These are phyloP conservation scores for Pteruthius melanotis DNA, from an alignment of 2,113 vertebrate genomes.

Conservation along the genomic window DNA sequence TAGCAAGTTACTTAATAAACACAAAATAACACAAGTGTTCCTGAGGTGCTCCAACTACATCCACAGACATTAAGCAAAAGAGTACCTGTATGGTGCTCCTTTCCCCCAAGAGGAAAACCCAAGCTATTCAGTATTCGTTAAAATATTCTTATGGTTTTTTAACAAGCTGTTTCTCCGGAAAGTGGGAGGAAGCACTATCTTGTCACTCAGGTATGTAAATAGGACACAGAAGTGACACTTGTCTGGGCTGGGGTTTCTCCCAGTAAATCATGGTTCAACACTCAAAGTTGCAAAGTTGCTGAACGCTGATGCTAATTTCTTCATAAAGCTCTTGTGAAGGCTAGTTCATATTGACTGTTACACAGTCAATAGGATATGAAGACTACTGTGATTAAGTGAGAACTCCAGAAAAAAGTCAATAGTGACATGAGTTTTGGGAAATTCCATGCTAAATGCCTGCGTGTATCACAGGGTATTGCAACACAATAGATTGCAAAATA, in stretches of 20 bases:
- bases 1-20: background rate
- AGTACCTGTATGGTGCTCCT: background rate
- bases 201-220: background rate
- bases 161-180: background rate
- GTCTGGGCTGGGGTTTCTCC: background rate
- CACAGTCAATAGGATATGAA: background rate
- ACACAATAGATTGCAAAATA: slow-evolving; percentile 6
- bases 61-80: background rate
- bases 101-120: background rate
- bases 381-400: background rate
- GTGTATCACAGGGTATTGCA: background rate
- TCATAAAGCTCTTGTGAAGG: background rate
- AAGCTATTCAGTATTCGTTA: background rate
- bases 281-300: background rate
- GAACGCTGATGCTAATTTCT: background rate
- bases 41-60: background rate
- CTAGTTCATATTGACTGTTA: no score
- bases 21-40: background rate
- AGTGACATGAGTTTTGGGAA: background rate
- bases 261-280: background rate
- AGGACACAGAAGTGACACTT: background rate
- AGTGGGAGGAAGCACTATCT: background rate
- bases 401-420: background rate
- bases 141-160: background rate
- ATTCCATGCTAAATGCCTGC: background rate